Conservation (phyloP, 2,888 invertebrate genomes). For the Yponomeuta cagnagella region DNA sequence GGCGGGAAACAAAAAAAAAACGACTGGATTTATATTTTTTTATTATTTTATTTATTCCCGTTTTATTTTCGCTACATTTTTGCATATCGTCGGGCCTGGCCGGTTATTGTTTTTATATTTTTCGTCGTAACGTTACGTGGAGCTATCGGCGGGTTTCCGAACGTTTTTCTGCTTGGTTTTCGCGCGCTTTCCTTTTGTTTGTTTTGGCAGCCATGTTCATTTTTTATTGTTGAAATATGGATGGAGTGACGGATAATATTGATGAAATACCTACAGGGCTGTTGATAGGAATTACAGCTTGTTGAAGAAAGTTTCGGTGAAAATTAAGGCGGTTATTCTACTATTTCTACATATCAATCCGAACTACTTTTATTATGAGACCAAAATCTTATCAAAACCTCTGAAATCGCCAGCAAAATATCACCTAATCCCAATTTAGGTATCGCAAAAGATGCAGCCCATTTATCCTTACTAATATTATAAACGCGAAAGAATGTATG, state of each 20-base stretch:
- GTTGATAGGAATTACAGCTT: too few relatives aligned
- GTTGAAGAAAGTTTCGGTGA: too few relatives aligned
- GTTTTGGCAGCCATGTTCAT: constrained; percentile 35
- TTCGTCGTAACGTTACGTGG: background rate
- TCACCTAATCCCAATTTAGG: too few relatives aligned
- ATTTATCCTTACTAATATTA: too few relatives aligned
- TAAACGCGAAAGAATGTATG: too few relatives aligned
- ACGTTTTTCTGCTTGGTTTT: constrained; percentile 26
- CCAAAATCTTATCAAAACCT: too few relatives aligned
- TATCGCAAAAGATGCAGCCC: too few relatives aligned
- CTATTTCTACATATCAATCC: too few relatives aligned
- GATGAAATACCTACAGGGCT: background rate
- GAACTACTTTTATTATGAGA: too few relatives aligned
- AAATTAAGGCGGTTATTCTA: too few relatives aligned
- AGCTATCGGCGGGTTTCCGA: constrained; percentile 9
- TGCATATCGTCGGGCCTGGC: constrained; percentile 50
- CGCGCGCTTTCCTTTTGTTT: constrained; percentile 38
- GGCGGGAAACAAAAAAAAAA: constrained; percentile 74
- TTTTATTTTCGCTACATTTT: constrained; percentile 65
- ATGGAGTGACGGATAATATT: background rate
- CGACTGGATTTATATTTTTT: constrained; percentile 70
- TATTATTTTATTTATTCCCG: constrained; percentile 72
- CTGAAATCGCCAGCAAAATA: too few relatives aligned
- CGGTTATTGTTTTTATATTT: constrained; percentile 45
- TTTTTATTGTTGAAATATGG: constrained; percentile 21